These are phyloP conservation scores for Ctenopoma kingsleyae DNA, from an alignment of 2,797 vertebrate species.

Conservation along the genomic window DNA sequence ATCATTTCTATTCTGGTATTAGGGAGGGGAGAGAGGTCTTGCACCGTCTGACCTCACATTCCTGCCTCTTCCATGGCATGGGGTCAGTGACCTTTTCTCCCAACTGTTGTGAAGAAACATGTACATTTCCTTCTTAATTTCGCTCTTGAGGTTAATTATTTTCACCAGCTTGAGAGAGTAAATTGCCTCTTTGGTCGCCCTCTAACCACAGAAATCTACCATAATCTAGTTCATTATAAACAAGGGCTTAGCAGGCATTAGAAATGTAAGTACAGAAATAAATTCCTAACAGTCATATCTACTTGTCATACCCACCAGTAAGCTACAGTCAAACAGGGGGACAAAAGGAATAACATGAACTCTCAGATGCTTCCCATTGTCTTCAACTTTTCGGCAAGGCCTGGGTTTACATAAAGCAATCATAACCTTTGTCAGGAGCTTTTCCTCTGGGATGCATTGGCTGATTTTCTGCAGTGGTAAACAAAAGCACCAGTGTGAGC, in stretches of 20 bases:
- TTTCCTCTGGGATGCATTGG: conserved; percentile 46
- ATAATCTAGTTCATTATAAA: background rate
- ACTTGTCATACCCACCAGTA: background rate
- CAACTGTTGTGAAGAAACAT: conserved; percentile 13
- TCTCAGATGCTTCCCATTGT: conserved; percentile 49
- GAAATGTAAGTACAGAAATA: background rate
- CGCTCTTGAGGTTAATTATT: conserved; percentile 10
- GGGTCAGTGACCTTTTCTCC: conserved; percentile 13
- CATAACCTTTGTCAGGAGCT: conserved; percentile 42
- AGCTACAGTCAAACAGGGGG: background rate
- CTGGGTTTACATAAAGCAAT: conserved; percentile 46
- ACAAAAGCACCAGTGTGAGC: conserved; percentile 74
- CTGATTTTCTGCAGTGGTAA: conserved; percentile 54
- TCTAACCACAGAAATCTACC: background rate
- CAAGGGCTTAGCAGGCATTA: background rate
- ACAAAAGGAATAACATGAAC: background rate
- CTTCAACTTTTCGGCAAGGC: conserved; percentile 25
- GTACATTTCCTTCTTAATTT: conserved; percentile 13
- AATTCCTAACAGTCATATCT: conserved; percentile 2
- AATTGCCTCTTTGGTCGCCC: background rate
- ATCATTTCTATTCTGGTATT: conserved; percentile 58
- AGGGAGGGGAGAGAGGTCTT: conserved; percentile 27
- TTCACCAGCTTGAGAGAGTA: background rate
- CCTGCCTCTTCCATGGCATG: conserved; percentile 28
- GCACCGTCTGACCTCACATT: conserved; percentile 64